phyloP scores from a whole-genome alignment of 2,797 vertebrate genomes.

The Trachurus trachurus region DNA sequence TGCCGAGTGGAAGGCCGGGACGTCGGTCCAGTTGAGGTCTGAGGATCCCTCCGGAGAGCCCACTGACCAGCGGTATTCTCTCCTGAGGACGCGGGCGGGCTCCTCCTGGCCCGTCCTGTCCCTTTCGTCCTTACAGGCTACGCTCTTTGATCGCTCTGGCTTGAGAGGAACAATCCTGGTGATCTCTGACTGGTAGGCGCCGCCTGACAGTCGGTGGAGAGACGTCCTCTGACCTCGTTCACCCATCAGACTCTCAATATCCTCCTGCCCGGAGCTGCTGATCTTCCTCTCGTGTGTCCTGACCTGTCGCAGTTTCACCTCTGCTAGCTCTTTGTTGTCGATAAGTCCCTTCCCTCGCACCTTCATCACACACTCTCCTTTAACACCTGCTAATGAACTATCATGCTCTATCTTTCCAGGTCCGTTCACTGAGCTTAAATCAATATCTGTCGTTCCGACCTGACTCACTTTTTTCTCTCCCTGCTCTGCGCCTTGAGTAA shows the following conservation, averaged over 20 bases:
- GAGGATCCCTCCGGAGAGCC: conserved; percentile 81
- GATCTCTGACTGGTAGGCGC: conserved; percentile 82
- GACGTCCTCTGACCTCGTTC: conserved; percentile 80
- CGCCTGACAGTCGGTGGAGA: conserved; percentile 77
- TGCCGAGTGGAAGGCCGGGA: conserved; percentile 63
- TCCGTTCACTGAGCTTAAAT: conserved; percentile 76
- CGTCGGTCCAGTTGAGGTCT: conserved; percentile 79
- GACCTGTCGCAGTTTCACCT: conserved; percentile 81
- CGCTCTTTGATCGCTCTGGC: conserved; percentile 84
- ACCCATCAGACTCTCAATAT: conserved; percentile 72
- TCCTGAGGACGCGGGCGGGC: conserved; percentile 62
- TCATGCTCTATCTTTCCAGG: conserved; percentile 74
- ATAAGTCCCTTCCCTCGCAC: conserved; percentile 80
- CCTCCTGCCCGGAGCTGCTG: conserved; percentile 82
- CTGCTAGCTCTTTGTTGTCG: conserved; percentile 82
- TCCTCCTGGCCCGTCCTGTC: conserved; percentile 76
- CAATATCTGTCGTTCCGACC: conserved; percentile 55
- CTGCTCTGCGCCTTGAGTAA: conserved; percentile 58
- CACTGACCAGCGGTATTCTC: conserved; percentile 84
- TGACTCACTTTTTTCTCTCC: conserved; percentile 67
- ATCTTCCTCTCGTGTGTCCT: conserved; percentile 81
- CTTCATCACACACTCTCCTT: conserved; percentile 70
- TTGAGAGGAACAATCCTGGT: conserved; percentile 88
- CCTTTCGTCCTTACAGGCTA: conserved; percentile 80
- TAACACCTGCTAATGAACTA: conserved; percentile 54